A percentile compares a stretch with the other conserved stretches of the same genome.
phyloP scores from a whole-genome alignment of 2,113 vertebrate genomes.

The Pygathrix nemaeus region DNA sequence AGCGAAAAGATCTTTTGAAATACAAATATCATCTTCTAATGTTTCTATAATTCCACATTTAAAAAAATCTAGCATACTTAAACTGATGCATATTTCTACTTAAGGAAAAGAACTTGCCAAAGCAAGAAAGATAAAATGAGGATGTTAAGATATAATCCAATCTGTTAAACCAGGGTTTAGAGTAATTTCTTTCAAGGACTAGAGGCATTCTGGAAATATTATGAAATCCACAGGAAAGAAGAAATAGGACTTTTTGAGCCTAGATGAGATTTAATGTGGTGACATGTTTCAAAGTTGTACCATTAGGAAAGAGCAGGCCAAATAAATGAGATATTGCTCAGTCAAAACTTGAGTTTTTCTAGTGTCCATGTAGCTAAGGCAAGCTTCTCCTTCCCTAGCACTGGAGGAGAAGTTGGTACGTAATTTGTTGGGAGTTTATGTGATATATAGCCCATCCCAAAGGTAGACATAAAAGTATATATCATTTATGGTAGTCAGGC shows the following conservation, averaged over 20 bases:
- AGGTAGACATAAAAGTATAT: neutral
- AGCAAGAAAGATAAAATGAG: neutral
- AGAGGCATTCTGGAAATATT: constrained; percentile 23
- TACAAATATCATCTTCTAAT: neutral
- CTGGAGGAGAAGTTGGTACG: neutral
- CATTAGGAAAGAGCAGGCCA: neutral
- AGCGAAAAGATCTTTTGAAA: constrained; percentile 20
- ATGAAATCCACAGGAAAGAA: neutral
- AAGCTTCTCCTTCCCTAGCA: neutral
- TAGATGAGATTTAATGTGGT: neutral
- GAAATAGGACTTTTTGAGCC: neutral
- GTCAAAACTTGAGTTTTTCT: neutral
- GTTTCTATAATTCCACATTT: neutral
- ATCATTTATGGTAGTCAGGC: neutral
- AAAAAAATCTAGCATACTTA: neutral
- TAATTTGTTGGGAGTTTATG: neutral
- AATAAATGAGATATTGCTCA: neutral
- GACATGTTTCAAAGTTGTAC: neutral
- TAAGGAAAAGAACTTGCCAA: constrained; percentile 16
- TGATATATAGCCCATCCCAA: neutral
- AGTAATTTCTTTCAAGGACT: constrained; percentile 9
- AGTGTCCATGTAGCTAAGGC: neutral
- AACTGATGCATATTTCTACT: neutral
- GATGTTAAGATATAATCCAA: neutral
- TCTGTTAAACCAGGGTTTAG: neutral